Base-by-base conservation (phyloP, 2,797 vertebrate species). In the Toxotes lorentzi region DNA sequence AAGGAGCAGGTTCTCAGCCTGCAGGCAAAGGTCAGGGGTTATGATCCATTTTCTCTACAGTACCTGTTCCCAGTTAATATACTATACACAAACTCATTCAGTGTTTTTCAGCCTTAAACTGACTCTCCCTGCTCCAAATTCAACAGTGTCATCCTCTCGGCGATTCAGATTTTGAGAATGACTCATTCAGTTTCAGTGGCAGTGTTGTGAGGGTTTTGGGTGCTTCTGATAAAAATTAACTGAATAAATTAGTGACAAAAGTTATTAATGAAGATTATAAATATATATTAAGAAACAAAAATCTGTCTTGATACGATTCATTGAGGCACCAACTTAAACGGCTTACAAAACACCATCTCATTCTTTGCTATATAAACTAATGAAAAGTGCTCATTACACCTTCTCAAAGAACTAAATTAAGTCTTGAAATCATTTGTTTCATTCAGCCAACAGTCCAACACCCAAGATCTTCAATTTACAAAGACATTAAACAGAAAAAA, bases 1-100 rank as follows among this genome's bases (percentile, higher is more conserved):
- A 73, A 99, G 94, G 74, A 99, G 96, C 53, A 99, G 94, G 94
- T 99, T 99, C 95, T 99, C 98, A 78, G 97, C 98, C 98, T 99
- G 86, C 2, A 17, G 2, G 16, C 0, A 14, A 1, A 43, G 23
- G 32, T 45, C 5, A 64, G 16, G 0, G 27, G 59, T 65, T 14
- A 40, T 0, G 14, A 30, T 7, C 11, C 4, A 32, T 9, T 24
- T 14, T 11, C 47, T n/a, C 12, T 6, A 6, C 40, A 47, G 10
- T 3, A 3, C 11, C 16, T 23, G 35, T 21, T 0, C 0, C 16
- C 35, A 5, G 1, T 5, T 51, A 51, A 14, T 32, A 16, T 3
- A 21, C 16, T 43, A 30, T 7, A 23, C 0, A 24, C 34, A 11
- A 30, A 11, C 23, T 60, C 7, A 51, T 13, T 27, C 3, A 12